Percentiles rank a stretch among this genome's conserved stretches.
Evolutionary conservation across 2,113 vertebrate species (phyloP).

Genomic region (Crotalus horridus): DNA sequence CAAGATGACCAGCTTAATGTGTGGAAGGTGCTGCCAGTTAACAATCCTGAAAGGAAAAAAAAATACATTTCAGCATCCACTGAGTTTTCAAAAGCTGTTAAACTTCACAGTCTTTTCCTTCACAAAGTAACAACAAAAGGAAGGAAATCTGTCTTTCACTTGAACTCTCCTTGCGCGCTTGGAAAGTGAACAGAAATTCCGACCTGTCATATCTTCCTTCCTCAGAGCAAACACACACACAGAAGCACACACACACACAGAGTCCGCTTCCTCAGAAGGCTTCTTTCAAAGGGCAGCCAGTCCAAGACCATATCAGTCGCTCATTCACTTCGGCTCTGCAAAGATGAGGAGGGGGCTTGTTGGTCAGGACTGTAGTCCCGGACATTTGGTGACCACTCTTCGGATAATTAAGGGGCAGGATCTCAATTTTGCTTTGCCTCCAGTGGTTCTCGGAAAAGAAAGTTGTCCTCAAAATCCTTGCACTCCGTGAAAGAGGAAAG

Average conservation of each 20-base stretch:
- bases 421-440: not conserved
- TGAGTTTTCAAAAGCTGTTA: not conserved
- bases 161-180: not conserved
- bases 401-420: not conserved
- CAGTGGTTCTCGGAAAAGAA: not conserved
- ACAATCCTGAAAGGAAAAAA: not conserved
- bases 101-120: not conserved
- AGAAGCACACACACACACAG: not conserved
- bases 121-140: not conserved
- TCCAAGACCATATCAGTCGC: not conserved
- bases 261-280: not conserved
- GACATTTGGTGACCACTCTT: not conserved
- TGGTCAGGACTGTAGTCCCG: not conserved
- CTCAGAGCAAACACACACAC: not conserved
- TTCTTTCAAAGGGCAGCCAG: not conserved
- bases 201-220: not conserved
- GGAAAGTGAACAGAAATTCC: not conserved
- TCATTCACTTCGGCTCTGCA: not conserved
- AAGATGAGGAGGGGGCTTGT: not conserved
- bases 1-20: not conserved
- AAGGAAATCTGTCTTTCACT: not conserved
- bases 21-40: not conserved
- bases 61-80: not conserved
- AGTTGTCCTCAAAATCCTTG: not conserved
- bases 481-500: not conserved